Conservation (phyloP, 2,888 invertebrate genomes). For the Pseudanteris insignis region DNA sequence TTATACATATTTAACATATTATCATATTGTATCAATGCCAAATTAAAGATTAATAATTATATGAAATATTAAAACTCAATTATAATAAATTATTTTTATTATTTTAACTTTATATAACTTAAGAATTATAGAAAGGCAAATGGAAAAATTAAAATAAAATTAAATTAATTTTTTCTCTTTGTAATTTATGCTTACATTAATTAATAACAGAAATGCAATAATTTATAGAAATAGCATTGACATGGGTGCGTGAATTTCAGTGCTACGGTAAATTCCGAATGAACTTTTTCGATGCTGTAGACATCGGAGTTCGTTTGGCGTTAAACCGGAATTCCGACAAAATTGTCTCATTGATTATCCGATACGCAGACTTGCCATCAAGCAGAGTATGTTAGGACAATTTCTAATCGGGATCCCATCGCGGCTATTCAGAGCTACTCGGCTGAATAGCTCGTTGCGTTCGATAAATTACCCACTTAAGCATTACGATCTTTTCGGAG, state of each 20-base stretch:
- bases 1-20: too few species aligned
- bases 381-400: conserved; percentile 24
- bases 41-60: too few species aligned
- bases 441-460: conserved; percentile 30
- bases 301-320: conserved; percentile 6
- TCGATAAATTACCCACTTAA: conserved; percentile 34
- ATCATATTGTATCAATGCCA: too few species aligned
- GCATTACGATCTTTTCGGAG: conserved; percentile 26
- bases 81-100: too few species aligned
- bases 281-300: conserved; percentile 18
- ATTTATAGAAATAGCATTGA: too few species aligned
- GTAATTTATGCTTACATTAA: too few species aligned
- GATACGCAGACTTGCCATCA: conserved; percentile 13
- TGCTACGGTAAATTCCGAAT: neutral
- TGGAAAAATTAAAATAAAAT: too few species aligned
- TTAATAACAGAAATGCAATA: too few species aligned
- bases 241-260: neutral
- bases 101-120: too few species aligned
- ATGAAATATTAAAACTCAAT: too few species aligned
- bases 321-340: conserved; percentile 10
- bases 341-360: conserved; percentile 33
- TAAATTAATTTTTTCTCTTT: too few species aligned
- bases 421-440: conserved; percentile 23
- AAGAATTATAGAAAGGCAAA: too few species aligned
- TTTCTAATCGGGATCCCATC: conserved; percentile 34